Evolutionary conservation across 2,888 invertebrate species (phyloP), one percentile per base, ranked within the genome.

Genomic region (Crioceris asparagi): DNA sequence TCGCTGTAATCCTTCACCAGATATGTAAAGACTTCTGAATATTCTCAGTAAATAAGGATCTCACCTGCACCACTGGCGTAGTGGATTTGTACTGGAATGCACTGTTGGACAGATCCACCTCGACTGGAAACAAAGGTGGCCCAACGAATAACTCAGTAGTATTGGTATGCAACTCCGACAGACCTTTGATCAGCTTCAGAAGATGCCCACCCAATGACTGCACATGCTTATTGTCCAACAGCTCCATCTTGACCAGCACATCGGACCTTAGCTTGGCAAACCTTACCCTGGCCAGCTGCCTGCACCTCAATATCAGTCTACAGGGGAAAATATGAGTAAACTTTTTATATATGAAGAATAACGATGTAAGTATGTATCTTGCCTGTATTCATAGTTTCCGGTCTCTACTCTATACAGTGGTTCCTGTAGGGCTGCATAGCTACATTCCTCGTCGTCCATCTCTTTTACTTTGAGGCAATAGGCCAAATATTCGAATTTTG

Each of bases 391-490:
- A 66, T 98, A 99, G 63, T 99, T 99, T 29, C 98, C 98, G 0
- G 97, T 97, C 65, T 98, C 98, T 0, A 99, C 92, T 27, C 98
- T 74, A 61, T 98, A 98, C 23, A 98, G 67, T 0, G 96, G 94
- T 60, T 99, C 98, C 57, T 96, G 93, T 10, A 97, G 58, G 0
- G 87, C 81, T 4, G 83, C 84, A 57, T 87, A 96, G 30, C 87
- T 88, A 49, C 92, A 91, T 55, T 97, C 96, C 59, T 99, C 98
- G 57, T 99, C 98, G 52, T 99, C 98, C 88, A 99, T 87, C 65
- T 99, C 98, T 61, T 99, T 99, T 0, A 98, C 93, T 68, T 98
- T 99, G 38, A 99, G 69, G 57, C 98, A 99, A 61, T 98, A 99
- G 0, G 97, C 97, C 37, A 99, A 69, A 62, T 99, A 99, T 57